phyloP scores from a whole-genome alignment of 2,797 vertebrate species.

The Enteromius treurensis region DNA sequence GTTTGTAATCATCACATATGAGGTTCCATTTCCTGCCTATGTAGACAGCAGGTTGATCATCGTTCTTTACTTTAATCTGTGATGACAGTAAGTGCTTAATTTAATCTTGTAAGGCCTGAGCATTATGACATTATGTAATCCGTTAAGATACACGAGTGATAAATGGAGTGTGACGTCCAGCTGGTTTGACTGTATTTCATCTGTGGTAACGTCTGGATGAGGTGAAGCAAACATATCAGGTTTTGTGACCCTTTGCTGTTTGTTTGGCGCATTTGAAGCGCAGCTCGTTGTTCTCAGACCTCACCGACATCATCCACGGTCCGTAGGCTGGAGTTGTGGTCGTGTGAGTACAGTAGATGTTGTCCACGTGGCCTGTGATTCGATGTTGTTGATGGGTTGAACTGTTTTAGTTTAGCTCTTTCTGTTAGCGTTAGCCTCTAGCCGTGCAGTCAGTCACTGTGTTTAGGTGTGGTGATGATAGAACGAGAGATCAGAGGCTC shows the following conservation, averaged over 20 bases:
- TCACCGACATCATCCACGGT: slow-evolving; percentile 75
- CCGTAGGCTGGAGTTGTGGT: slow-evolving; percentile 76
- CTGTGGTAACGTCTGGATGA: not conserved
- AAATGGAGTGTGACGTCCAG: not conserved
- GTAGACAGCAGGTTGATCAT: not conserved
- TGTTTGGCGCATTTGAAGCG: slow-evolving; percentile 51
- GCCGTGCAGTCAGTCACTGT: slow-evolving; percentile 61
- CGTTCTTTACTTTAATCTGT: not conserved
- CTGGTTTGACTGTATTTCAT: slow-evolving; percentile 14
- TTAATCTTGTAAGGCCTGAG: not conserved
- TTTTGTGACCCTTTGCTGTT: slow-evolving; percentile 24
- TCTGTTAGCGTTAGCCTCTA: slow-evolving; percentile 57
- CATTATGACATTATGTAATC: not conserved
- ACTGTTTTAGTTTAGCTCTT: slow-evolving; percentile 52
- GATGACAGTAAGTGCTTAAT: slow-evolving; percentile 9
- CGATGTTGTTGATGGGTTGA: slow-evolving; percentile 66
- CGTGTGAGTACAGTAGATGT: slow-evolving; percentile 78
- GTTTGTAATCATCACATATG: not conserved
- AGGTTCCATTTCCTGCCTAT: not conserved
- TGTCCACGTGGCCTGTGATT: slow-evolving; percentile 73
- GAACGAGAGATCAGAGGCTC: slow-evolving; percentile 54
- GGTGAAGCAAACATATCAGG: slow-evolving; percentile 39
- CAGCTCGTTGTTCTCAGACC: slow-evolving; percentile 56
- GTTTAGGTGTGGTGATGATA: slow-evolving; percentile 57
- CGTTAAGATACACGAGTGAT: not conserved